Conservation (phyloP, 92 coral and sea anemone species). For the Epizoanthus ramosus region DNA sequence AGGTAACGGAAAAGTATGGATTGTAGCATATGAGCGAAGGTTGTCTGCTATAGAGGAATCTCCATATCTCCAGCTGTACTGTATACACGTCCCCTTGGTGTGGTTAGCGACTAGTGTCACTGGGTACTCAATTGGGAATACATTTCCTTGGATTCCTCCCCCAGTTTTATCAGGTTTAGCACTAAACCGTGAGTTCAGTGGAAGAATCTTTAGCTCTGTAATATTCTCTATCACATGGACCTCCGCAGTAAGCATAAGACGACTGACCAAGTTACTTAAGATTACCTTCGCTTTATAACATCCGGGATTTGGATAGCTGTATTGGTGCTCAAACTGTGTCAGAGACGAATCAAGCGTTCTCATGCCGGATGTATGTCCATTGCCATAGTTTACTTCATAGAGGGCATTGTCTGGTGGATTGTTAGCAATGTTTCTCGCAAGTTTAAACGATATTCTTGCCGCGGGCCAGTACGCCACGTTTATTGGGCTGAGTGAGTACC, state of each 20-base stretch:
- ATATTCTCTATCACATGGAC: slow-evolving; percentile 61
- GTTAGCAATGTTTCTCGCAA: slow-evolving; percentile 33
- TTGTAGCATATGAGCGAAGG: slow-evolving; percentile 18
- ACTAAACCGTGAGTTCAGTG: slow-evolving; percentile 51
- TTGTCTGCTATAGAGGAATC: slow-evolving; percentile 12
- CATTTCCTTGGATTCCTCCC: slow-evolving; percentile 47
- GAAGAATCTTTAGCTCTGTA: slow-evolving; percentile 46
- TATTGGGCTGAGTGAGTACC: slow-evolving; percentile 49
- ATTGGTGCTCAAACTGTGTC: slow-evolving; percentile 35
- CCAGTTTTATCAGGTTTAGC: slow-evolving; percentile 55
- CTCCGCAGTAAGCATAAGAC: slow-evolving; percentile 49
- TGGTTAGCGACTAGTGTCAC: slow-evolving; percentile 55
- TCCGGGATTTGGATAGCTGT: slow-evolving; percentile 65
- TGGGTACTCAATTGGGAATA: slow-evolving; percentile 87
- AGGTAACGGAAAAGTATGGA: slow-evolving; percentile 63
- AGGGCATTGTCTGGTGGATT: slow-evolving; percentile 60
- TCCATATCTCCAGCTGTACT: slow-evolving; percentile 73
- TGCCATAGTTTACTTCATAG: slow-evolving; percentile 66
- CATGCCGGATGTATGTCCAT: slow-evolving; percentile 43
- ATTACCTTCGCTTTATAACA: slow-evolving; percentile 61
- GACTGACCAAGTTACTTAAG: slow-evolving; percentile 72
- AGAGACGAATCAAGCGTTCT: slow-evolving; percentile 26
- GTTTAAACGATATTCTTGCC: slow-evolving; percentile 42
- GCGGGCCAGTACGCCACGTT: slow-evolving; percentile 55
- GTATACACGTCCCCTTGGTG: slow-evolving; percentile 69